Percentiles rank a stretch among this genome's conserved stretches.
Conservation (phyloP, 1,140 invertebrate genomes). For the Drosophila yakuba region DNA sequence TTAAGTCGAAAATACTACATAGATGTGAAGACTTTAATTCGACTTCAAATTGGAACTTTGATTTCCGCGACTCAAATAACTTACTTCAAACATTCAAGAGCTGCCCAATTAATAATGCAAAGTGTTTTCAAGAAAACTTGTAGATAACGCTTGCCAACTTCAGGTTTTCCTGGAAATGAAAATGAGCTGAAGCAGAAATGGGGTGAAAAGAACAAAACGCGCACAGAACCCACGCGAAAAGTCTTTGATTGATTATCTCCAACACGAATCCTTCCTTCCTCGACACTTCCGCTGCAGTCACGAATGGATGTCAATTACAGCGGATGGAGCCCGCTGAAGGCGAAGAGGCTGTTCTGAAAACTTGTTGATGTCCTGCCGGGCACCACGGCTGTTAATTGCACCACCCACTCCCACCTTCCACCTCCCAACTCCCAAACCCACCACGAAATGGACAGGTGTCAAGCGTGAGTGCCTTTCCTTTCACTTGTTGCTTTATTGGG, state of each 20-base stretch:
- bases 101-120: not conserved
- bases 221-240: not conserved
- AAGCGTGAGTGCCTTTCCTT: constrained; percentile 21
- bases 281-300: constrained; percentile 33
- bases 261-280: constrained; percentile 23
- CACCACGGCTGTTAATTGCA: constrained; percentile 4
- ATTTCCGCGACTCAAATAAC: not conserved
- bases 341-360: constrained; percentile 6
- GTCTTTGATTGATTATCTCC: constrained; percentile 26
- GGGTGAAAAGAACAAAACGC: not conserved
- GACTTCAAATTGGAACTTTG: not conserved
- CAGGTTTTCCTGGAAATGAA: not conserved
- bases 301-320: constrained; percentile 38
- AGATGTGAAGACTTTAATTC: too few species aligned
- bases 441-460: constrained; percentile 17
- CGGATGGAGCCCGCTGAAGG: constrained; percentile 5
- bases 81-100: not conserved
- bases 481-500: constrained; percentile 50
- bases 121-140: not conserved
- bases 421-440: not conserved
- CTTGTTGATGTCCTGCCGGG: constrained; percentile 32
- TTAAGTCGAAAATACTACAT: too few species aligned
- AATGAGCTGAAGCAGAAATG: constrained; percentile 1
- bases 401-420: not conserved
- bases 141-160: constrained; percentile 1